Percentiles rank a stretch among this genome's conserved stretches.
phyloP scores from a whole-genome alignment of 1,140 invertebrate genomes.

The Euura lappo region DNA sequence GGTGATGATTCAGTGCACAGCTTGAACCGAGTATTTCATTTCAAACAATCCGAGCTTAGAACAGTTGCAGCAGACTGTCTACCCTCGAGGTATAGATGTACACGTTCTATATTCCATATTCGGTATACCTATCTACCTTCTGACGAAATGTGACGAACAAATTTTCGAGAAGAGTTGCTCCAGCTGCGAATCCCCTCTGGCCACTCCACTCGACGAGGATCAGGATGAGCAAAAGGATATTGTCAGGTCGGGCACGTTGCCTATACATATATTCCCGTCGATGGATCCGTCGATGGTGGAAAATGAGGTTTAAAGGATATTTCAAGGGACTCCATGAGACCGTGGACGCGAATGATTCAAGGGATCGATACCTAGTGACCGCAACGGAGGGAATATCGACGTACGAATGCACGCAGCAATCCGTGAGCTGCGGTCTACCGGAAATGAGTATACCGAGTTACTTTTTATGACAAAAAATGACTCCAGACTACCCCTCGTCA shows the following conservation, averaged over 20 bases:
- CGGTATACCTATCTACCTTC: too few relatives aligned
- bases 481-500: too few relatives aligned
- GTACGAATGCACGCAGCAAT: too few relatives aligned
- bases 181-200: background rate
- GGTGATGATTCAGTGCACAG: too few relatives aligned
- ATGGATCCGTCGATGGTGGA: background rate
- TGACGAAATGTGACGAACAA: background rate
- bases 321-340: background rate
- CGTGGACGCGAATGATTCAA: background rate
- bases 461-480: too few relatives aligned
- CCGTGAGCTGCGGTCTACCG: too few relatives aligned
- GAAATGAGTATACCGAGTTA: too few relatives aligned
- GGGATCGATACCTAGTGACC: background rate
- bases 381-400: background rate
- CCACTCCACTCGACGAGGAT: background rate
- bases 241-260: constrained; percentile 3
- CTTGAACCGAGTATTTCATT: too few relatives aligned
- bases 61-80: too few relatives aligned
- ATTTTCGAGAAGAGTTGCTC: background rate
- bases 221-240: background rate
- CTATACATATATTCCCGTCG: background rate
- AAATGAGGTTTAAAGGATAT: background rate
- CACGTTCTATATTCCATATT: too few relatives aligned
- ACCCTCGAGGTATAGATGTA: too few relatives aligned
- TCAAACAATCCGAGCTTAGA: too few relatives aligned